Conservation (phyloP, 2,113 vertebrate genomes). For the Plestiodon gilberti region DNA sequence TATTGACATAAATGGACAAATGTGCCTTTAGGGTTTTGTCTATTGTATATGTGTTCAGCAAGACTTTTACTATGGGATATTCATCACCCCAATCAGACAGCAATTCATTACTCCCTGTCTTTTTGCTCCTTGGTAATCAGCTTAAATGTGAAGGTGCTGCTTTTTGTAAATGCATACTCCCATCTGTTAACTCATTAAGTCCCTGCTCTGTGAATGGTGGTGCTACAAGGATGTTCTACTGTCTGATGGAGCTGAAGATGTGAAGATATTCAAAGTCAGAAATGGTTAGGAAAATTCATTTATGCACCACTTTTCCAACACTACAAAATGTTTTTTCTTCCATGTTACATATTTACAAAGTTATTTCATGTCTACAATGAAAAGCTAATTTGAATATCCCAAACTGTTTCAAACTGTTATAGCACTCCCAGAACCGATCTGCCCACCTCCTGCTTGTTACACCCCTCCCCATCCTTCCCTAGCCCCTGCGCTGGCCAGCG, state of each 20-base stretch:
- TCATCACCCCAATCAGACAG: constrained; percentile 12
- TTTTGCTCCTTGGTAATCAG: neutral
- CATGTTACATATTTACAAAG: neutral
- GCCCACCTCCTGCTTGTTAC: too few species aligned
- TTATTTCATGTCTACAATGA: neutral
- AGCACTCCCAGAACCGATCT: too few species aligned
- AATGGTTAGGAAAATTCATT: neutral
- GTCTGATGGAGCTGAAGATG: neutral
- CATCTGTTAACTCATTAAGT: constrained; percentile 13
- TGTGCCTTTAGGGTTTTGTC: constrained; percentile 1
- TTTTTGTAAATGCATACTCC: neutral
- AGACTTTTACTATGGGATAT: neutral
- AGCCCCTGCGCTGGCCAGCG: too few species aligned
- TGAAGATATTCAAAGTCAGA: neutral
- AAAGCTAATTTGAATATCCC: neutral
- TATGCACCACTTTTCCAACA: neutral
- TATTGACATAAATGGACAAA: constrained; percentile 1
- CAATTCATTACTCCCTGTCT: neutral
- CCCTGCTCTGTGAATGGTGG: neutral
- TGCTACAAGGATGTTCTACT: neutral
- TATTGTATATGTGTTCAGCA: neutral
- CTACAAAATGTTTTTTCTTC: neutral
- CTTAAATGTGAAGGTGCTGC: neutral
- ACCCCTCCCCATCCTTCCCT: too few species aligned
- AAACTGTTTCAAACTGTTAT: neutral